Base-by-base conservation (phyloP, 2,797 vertebrate genomes). In the Oophaga sylvatica region DNA sequence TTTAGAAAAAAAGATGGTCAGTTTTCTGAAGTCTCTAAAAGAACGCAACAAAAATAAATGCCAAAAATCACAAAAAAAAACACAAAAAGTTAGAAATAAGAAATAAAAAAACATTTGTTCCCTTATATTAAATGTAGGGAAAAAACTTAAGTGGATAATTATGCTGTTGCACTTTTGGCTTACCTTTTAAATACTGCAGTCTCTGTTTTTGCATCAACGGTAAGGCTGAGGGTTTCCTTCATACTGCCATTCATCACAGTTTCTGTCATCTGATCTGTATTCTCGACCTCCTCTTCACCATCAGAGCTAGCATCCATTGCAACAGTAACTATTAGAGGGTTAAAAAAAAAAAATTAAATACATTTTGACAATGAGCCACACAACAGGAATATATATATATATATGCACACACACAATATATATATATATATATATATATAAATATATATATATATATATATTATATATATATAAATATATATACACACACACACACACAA, bases 161-260 rank as follows among this genome's bases (percentile, higher is more conserved):
- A 7, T 22, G 13, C 19, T 1, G 11, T 75, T 48, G 26, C 22
- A 56, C 12, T 11, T 73, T 16, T 20, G 59, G 73, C 94, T 94
- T 93, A 99, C 98, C 98, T 99, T 95, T 97, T 99, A 94, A 99
- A 99, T 93, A 99, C 97, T 0, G 98, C 98, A 0, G 98, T 99
- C 94, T 99, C 98, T 3, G 97, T 99, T 96, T 98, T 99, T 94
- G 98, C 98, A n/a, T 99, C 98, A 75, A 99, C 98, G 89, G 98
- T 99, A 94, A 99, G 97, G 94, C 98, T 99, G 94, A 99, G 96
- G 0, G 98, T 99, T 93, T 99, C 98, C 94, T 99, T 99, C 97
- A 99, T 96, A 91, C 97, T 97, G 94, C 98, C 98, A 1, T 99
- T 99, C 95, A 97, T 98, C 92, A 99, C 97, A 0, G 98, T 99